A percentile compares a stretch with the other conserved stretches of the same genome.
Evolutionary conservation across 2,888 invertebrate genomes (phyloP).

Genomic region (Philonicus albiceps): DNA sequence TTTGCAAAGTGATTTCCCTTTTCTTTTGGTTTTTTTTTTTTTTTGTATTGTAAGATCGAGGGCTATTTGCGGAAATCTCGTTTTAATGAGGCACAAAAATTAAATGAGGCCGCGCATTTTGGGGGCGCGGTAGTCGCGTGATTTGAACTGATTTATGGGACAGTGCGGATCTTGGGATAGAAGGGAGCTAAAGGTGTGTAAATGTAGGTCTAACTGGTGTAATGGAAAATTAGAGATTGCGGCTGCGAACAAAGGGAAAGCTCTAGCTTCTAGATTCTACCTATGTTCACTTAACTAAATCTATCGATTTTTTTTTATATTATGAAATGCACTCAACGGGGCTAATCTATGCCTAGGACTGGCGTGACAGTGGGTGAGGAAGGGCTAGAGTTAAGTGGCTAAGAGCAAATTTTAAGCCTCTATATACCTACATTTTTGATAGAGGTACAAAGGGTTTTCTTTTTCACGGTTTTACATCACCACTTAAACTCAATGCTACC

Average conservation of each 20-base stretch:
- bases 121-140: background rate
- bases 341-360: background rate
- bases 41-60: background rate
- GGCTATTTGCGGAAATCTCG: background rate
- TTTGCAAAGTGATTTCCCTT: background rate
- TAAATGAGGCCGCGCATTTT: background rate
- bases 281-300: background rate
- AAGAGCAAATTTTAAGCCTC: background rate
- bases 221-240: background rate
- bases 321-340: slow-evolving; percentile 29
- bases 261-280: background rate
- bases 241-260: slow-evolving; percentile 11
- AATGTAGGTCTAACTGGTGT: background rate
- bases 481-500: background rate
- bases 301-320: slow-evolving; percentile 37
- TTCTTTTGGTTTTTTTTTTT: background rate
- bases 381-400: background rate
- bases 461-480: slow-evolving; percentile 9
- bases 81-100: slow-evolving; percentile 2
- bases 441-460: background rate
- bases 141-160: background rate
- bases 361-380: background rate
- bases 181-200: background rate
- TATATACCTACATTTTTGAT: background rate
- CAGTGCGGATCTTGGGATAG: background rate